Base-by-base conservation (phyloP, 2,113 vertebrate species). In the Neolamprologus falcicula region DNA sequence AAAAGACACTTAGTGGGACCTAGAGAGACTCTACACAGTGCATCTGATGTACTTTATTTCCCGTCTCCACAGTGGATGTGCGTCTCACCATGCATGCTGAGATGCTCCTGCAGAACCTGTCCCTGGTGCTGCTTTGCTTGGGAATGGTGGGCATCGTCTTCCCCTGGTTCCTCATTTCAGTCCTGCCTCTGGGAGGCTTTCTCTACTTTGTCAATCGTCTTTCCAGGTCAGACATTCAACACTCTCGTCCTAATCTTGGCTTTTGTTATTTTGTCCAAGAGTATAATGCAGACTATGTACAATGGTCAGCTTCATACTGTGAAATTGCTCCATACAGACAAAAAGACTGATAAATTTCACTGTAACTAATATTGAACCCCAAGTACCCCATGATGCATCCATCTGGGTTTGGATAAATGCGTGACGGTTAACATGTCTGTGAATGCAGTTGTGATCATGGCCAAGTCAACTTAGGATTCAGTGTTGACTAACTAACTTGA, bases 91-190 rank as follows among this genome's bases (percentile, higher is more conserved):
- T 96, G 93, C 96, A 97, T 83, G 91, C 94, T 17, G 97, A 97
- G 88, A 96, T 97, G 95, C 92, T 97, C 90, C 93, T 97, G 19
- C 97, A 97, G 95, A 97, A 97, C 89, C 78, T 97, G 88, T 94
- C 95, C n/a, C 90, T 97, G 86, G 95, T 97, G 85, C 85, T 97
- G 14, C 97, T 97, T 88, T 97, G 96, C 83, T 89, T 97, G 88
- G 96, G 89, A 31, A 95, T 97, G 93, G 94, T 97, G 63, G 91
- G 95, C 68, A 82, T 94, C 3, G 93, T 97, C 86, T 97, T 97
- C 85, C 97, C 97, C 9, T 97, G 97, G 96, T 97, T 97, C 89
- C 95, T 97, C 66, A 35, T 97, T 79, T 96, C 96, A 86, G 94
- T 97, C 80, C 10, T 97, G 82, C 97, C 97, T 5, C 88, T 97